Evolutionary conservation across 2,113 vertebrate genomes (phyloP), one percentile per base, ranked within the genome.

Genomic region (Aegithalos caudatus): DNA sequence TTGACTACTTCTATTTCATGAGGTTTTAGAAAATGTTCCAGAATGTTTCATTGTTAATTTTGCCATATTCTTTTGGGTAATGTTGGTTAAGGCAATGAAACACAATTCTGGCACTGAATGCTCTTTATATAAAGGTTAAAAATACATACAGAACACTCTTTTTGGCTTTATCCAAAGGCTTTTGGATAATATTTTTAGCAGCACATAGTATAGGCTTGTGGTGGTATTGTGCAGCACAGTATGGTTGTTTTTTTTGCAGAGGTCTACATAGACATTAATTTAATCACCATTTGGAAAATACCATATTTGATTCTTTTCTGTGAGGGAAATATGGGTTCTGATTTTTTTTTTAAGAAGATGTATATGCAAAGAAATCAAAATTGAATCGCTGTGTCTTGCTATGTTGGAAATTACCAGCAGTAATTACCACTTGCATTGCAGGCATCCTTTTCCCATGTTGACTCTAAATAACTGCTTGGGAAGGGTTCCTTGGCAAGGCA

Each of bases 111-210:
- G 91, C 87, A 86, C 51, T 72, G 40, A 44, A 20, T 90, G 53
- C 24, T 66, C 48, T 94, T 90, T 90, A 53, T 54, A 71, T 71
- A 86, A 94, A 88, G 35, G 60, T 78, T 96, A 93, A 93, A 95
- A 97, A 90, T 93, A 92, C 24, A 81, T 53, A n/a, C 38, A 78
- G 58, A 84, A 50, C 42, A 71, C 22, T 66, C 58, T 35, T 53
- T 62, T 51, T 95, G 88, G 81, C 70, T 51, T 81, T 95, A 77
- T 65, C 57, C 61, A 83, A 77, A 88, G 76, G 42, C 27, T 81
- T 94, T 90, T 78, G 85, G 51, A 51, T 94, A 86, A 86, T 87
- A 91, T 72, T 92, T 96, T 95, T 91, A 96, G 90, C 64, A 92
- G 78, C 33, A 64, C 1, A 7, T 71, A 57, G n/a, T 82, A n/a